Evolutionary conservation across 1,140 invertebrate species (phyloP).

Genomic region (Brachystomella parvula): DNA sequence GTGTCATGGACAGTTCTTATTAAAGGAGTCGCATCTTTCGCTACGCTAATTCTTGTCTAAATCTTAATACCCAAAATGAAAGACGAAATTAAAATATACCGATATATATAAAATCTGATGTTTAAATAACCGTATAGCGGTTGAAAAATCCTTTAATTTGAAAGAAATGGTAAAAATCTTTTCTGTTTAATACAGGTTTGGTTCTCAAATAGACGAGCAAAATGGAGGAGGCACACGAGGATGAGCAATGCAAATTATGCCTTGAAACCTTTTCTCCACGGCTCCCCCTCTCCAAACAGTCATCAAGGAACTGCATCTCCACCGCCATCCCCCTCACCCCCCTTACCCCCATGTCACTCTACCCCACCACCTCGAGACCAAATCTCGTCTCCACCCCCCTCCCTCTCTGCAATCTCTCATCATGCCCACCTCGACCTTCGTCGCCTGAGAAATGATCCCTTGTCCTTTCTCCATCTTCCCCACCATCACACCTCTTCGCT

Average conservation of each 20-base stretch:
- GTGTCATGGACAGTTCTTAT: no score
- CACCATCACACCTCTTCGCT: conserved; percentile 16
- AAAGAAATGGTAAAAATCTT: conserved; percentile 21
- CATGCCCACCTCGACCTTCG: conserved; percentile 34
- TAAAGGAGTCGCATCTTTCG: no score
- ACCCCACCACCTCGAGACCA: conserved; percentile 21
- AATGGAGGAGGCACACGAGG: conserved; percentile 89
- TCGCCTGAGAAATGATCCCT: conserved; percentile 7
- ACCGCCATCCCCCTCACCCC: conserved; percentile 40
- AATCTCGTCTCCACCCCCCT: conserved; percentile 19
- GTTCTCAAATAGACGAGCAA: conserved; percentile 97
- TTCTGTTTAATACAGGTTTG: conserved; percentile 65
- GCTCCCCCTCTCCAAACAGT: conserved; percentile 37
- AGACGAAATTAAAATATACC: no score
- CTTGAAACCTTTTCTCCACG: conserved; percentile 58
- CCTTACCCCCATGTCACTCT: conserved; percentile 37
- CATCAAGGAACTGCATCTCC: conserved; percentile 37
- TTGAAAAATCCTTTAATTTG: no score
- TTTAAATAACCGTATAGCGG: no score
- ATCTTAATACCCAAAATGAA: no score
- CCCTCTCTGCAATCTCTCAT: conserved; percentile 43
- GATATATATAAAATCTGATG: no score
- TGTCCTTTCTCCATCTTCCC: conserved; percentile 13
- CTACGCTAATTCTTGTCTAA: no score
- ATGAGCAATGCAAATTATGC: no score